Evolutionary conservation across 2,888 invertebrate species (phyloP).

Genomic region (Chrysomela aeneicollis): DNA sequence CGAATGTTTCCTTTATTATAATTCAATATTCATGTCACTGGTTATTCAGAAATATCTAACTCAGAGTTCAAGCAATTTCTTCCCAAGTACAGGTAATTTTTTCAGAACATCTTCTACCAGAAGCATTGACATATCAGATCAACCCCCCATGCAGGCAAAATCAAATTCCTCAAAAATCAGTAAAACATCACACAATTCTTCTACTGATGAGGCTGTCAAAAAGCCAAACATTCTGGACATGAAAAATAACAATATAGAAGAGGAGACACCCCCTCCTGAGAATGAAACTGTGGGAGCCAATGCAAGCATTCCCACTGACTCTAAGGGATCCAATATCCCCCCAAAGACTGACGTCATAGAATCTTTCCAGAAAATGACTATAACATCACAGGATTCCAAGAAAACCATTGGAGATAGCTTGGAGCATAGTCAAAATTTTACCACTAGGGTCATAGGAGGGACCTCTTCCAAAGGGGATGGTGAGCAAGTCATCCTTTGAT

Average conservation of each 20-base stretch:
- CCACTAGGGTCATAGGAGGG: neutral
- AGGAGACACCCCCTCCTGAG: slow-evolving; percentile 4
- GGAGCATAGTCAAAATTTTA: neutral
- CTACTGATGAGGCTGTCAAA: slow-evolving; percentile 21
- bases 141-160: slow-evolving; percentile 28
- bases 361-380: slow-evolving; percentile 13
- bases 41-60: slow-evolving; percentile 2
- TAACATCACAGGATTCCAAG: slow-evolving; percentile 2
- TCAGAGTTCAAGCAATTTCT: slow-evolving; percentile 4
- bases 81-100: neutral
- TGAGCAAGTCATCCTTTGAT: neutral
- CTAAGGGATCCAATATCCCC: slow-evolving; percentile 9
- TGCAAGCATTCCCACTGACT: neutral
- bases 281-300: slow-evolving; percentile 9
- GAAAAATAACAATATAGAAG: slow-evolving; percentile 39
- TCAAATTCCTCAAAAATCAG: slow-evolving; percentile 29
- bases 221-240: slow-evolving; percentile 33
- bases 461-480: neutral
- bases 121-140: slow-evolving; percentile 20
- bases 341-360: slow-evolving; percentile 9
- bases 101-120: slow-evolving; percentile 26
- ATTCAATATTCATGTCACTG: neutral
- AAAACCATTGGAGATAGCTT: slow-evolving; percentile 11
- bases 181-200: slow-evolving; percentile 34
- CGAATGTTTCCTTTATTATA: no score